These are phyloP conservation scores for Gallirallus australis DNA, from an alignment of 2,797 vertebrate species.

Conservation along the genomic window DNA sequence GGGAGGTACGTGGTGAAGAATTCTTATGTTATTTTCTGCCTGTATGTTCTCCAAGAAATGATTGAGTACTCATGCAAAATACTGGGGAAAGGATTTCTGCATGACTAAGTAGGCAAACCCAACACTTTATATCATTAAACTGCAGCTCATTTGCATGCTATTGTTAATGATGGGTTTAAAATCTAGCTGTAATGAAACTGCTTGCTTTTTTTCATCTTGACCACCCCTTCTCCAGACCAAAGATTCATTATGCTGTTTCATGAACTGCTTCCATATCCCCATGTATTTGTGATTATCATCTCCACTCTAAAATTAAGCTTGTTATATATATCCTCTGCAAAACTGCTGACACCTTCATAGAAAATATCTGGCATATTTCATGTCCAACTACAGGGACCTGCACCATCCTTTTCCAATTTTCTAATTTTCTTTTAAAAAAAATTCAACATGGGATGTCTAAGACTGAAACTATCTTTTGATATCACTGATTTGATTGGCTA, in stretches of 20 bases:
- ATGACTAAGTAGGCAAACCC: neutral
- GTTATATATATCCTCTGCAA: neutral
- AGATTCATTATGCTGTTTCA: neutral
- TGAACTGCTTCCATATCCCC: neutral
- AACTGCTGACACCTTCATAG: neutral
- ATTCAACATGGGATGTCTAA: neutral
- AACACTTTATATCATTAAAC: neutral
- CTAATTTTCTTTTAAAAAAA: neutral
- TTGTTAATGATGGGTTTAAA: neutral
- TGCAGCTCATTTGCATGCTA: neutral
- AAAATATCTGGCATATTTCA: neutral
- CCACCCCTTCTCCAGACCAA: neutral
- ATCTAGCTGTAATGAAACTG: neutral
- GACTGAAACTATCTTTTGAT: neutral
- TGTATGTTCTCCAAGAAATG: neutral
- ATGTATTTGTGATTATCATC: constrained; percentile 14
- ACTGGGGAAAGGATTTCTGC: neutral
- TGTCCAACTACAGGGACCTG: neutral
- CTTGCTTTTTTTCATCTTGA: neutral
- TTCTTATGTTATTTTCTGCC: neutral
- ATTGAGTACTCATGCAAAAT: neutral
- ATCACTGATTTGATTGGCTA: neutral
- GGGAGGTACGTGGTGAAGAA: neutral
- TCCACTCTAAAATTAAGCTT: neutral
- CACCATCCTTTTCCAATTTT: neutral